Conservation (phyloP, 2,113 vertebrate genomes). For the Rana temporaria region DNA sequence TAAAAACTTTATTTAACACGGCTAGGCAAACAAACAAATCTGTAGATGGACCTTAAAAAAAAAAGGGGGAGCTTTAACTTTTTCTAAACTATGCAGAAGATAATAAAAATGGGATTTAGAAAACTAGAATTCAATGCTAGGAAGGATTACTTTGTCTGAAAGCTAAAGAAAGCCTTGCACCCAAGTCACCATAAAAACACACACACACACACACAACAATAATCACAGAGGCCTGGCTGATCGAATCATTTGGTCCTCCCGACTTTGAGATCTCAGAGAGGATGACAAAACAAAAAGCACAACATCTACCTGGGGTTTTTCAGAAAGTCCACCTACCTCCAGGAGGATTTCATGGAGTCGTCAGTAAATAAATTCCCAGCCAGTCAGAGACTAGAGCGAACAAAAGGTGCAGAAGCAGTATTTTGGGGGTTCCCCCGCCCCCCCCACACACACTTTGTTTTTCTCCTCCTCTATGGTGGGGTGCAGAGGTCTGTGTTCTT, state of each 20-base stretch:
- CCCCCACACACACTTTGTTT: constrained; percentile 7
- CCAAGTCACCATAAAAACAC: too few relatives aligned
- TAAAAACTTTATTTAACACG: too few relatives aligned
- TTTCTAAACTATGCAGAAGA: too few relatives aligned
- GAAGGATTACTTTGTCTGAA: background rate
- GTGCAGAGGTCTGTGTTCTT: constrained; percentile 36
- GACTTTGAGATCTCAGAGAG: background rate
- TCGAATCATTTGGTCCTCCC: too few relatives aligned
- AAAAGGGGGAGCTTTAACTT: too few relatives aligned
- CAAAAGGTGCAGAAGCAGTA: background rate
- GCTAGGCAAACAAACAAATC: too few relatives aligned
- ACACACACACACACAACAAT: too few relatives aligned
- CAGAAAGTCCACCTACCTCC: constrained; percentile 37
- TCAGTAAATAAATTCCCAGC: background rate
- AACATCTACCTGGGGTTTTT: constrained; percentile 45
- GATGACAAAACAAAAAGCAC: background rate
- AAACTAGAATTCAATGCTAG: too few relatives aligned
- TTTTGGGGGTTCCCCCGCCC: constrained; percentile 31
- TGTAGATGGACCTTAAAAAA: too few relatives aligned
- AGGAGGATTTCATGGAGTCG: constrained; percentile 50
- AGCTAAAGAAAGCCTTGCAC: too few relatives aligned
- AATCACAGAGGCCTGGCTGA: too few relatives aligned
- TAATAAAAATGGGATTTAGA: too few relatives aligned
- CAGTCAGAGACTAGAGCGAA: constrained; percentile 5
- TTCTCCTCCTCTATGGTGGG: background rate